A percentile compares a stretch with the other conserved stretches of the same genome.
Evolutionary conservation across 2,113 vertebrate species (phyloP).

Genomic region (Caracal caracal): DNA sequence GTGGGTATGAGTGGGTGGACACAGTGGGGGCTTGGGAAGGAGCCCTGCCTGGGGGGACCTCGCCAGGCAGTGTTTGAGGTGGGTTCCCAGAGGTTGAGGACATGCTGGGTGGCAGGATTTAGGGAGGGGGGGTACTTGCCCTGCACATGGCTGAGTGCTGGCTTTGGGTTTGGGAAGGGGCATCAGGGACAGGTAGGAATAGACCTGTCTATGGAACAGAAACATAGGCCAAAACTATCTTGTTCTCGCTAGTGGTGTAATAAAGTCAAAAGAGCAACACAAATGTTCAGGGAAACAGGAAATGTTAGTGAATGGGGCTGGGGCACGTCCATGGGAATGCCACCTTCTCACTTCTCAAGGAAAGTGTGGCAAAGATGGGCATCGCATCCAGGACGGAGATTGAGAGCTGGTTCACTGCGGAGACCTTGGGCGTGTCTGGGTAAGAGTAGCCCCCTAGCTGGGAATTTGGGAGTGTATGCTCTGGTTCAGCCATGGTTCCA

Average conservation of each 20-base stretch:
- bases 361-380: conserved; percentile 89
- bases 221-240: neutral
- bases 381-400: conserved; percentile 86
- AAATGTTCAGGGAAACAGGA: neutral
- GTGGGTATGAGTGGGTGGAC: neutral
- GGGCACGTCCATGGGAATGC: neutral
- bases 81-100: neutral
- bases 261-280: neutral
- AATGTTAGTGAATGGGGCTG: neutral
- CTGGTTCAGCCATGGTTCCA: neutral
- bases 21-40: neutral
- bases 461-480: rapidly evolving
- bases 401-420: conserved; percentile 87
- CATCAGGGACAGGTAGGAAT: too few species aligned
- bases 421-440: conserved; percentile 86
- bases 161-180: neutral
- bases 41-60: neutral
- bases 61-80: neutral
- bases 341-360: conserved; percentile 80
- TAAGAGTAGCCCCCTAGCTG: conserved; percentile 77
- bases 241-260: neutral
- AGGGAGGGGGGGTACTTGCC: neutral
- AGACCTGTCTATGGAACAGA: neutral
- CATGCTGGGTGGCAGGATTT: rapidly evolving
- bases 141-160: neutral